Evolutionary conservation across 2,888 invertebrate genomes (phyloP), one percentile per base, ranked within the genome.

Genomic region (Diplazon laetatorius): DNA sequence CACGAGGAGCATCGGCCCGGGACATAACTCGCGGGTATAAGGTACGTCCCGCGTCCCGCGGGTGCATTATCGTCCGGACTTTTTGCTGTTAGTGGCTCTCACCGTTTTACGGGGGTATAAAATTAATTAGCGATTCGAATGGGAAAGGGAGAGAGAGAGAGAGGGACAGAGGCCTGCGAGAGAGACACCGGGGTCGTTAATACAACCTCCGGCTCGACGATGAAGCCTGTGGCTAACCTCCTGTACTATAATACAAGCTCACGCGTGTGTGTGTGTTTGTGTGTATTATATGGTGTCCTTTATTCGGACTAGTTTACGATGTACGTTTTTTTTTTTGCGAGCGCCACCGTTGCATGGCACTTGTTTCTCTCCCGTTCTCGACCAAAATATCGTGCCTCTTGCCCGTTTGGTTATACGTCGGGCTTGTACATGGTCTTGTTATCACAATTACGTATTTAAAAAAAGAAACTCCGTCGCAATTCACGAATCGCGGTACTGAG

Each of bases 101-200:
- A 70, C 65, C 72, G 74, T 83, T 86, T 87, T 83, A 84, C 81
- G 78, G 81, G 83, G 81, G 85, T 84, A 86, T 86, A 84, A 86
- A 87, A 86, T 87, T 86, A 87, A 87, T 87, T 86, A 87, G 80
- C 78, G 83, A 85, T 84, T 83, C 76, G 70, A 14, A 46, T 66
- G 50, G 79, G 52, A 42, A 50, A 37, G 42, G 39, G 37, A 20
- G 20, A 12, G 37, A 16, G 50, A 25, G 57, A 50, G 44, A 72
- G 48, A 72, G 48, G 71, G 68, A 63, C 25, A 44, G 52, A 60
- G 76, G 20, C n/a, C 42, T 18, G 50, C 25, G 57, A 50, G 44
- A 72, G 48, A 72, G 48, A 74, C 70, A 63, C 25, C 48, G 52
- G 63, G 76, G 71, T 80, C 77, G 78, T 82, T 83, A n/a, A 84